A percentile compares a stretch with the other conserved stretches of the same genome.
Conservation (phyloP, 2,113 vertebrate genomes). For the Mus musculus region DNA sequence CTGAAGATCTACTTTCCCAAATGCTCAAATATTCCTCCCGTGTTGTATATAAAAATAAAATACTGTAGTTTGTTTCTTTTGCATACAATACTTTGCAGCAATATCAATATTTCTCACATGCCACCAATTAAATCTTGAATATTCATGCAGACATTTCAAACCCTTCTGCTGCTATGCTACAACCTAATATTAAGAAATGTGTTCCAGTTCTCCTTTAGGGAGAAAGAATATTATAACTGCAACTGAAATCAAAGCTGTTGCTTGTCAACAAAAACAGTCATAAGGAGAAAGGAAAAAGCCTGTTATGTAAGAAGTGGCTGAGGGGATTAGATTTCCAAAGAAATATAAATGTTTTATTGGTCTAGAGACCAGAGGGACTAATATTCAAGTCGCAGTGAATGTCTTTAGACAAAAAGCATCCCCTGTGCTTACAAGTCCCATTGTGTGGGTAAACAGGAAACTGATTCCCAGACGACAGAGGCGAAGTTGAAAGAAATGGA, state of each 20-base stretch:
- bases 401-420: neutral
- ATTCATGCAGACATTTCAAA: slow-evolving; percentile 74
- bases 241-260: slow-evolving; percentile 72
- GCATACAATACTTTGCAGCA: slow-evolving; percentile 71
- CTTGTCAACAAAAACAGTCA: slow-evolving; percentile 49
- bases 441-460: neutral
- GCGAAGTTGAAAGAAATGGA: neutral
- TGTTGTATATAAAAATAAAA: slow-evolving; percentile 64
- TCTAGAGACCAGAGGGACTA: neutral
- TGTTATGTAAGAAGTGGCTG: neutral
- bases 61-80: slow-evolving; percentile 54
- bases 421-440: neutral
- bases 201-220: slow-evolving; percentile 65
- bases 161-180: slow-evolving; percentile 66
- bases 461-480: neutral
- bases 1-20: slow-evolving; percentile 10
- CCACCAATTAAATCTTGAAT: slow-evolving; percentile 74
- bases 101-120: slow-evolving; percentile 69
- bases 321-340: slow-evolving; percentile 34
- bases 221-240: slow-evolving; percentile 43
- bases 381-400: neutral
- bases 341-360: slow-evolving; percentile 39
- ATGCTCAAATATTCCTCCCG: slow-evolving; percentile 38
- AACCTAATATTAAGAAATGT: slow-evolving; percentile 61
- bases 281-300: slow-evolving; percentile 39